phyloP scores from a whole-genome alignment of 2,888 invertebrate genomes.

The Plagodis dolabraria region DNA sequence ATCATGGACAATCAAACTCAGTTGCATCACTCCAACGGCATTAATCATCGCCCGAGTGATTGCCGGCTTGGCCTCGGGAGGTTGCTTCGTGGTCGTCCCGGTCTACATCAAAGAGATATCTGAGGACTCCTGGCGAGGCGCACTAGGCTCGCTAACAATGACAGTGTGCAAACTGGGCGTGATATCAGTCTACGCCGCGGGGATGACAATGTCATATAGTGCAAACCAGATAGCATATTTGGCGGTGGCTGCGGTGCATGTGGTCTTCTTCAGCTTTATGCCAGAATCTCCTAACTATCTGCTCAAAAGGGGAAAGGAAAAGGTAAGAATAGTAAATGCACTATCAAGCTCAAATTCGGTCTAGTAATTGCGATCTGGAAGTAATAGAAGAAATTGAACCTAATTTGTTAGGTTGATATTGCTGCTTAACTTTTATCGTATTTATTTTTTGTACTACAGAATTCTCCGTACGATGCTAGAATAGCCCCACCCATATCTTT shows the following conservation, averaged over 20 bases:
- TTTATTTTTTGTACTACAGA: too few species aligned
- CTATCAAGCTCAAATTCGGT: too few species aligned
- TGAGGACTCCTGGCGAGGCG: constrained; percentile 60
- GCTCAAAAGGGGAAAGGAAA: constrained; percentile 61
- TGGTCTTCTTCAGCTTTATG: constrained; percentile 60
- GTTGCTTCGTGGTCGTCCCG: constrained; percentile 65
- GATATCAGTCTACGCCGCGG: constrained; percentile 65
- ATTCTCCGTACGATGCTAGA: too few species aligned
- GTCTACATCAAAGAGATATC: constrained; percentile 68
- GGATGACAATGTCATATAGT: constrained; percentile 55
- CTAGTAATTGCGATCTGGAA: too few species aligned
- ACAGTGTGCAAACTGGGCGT: constrained; percentile 69
- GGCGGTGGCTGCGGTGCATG: constrained; percentile 51
- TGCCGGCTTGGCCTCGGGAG: constrained; percentile 62
- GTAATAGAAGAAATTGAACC: too few species aligned
- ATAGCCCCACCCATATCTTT: too few species aligned
- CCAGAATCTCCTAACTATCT: constrained; percentile 72
- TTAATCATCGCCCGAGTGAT: constrained; percentile 58
- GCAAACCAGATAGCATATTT: constrained; percentile 60
- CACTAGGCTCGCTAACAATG: constrained; percentile 65
- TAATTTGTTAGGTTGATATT: too few species aligned
- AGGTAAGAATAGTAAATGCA: constrained; percentile 44
- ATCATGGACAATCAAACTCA: constrained; percentile 64
- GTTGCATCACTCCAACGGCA: constrained; percentile 46
- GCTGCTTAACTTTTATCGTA: too few species aligned